Evolutionary conservation across 2,888 invertebrate species (phyloP), one percentile per base, ranked within the genome.

Genomic region (Protonemura montana): DNA sequence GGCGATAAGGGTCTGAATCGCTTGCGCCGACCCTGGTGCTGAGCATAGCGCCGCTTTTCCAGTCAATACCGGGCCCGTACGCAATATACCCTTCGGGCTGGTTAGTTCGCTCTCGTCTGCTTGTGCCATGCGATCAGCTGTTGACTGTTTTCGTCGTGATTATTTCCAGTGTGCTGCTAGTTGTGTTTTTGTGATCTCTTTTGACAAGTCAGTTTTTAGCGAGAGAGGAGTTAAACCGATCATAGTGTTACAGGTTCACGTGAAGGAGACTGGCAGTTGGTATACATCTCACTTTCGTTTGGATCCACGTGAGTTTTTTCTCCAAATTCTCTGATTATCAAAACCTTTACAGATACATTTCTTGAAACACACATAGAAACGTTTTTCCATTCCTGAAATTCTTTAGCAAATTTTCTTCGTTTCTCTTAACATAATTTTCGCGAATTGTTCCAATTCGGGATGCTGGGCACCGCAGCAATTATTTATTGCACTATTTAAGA

Each of bases 41-140:
- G 16, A 13, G 59, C 35, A 21, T 30, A 29, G 35, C 35, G 5
- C 35, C 6, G 81, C 28, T 81, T 81, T 81, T n/a, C 30, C 29
- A 28, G 81, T 81, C 81, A n/a, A 81, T 81, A 81, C 13, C 5
- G 16, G 30, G 7, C 27, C 6, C 28, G 29, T 6, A 30, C 81
- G 81, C 28, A 78, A 78, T 27, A 78, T 78, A 78, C 78, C 78
- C 78, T 78, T 78, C 78, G 13, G 78, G 78, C 28, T 78, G 78
- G 26, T 78, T 29, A 81, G 81, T 81, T 3, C 28, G 5, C 6
- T 29, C 27, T 0, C 28, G 28, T n/a, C 26, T 25, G 78, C 26
- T 26, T 29, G 28, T 29, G 29, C 26, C 28, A n/a, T 30, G 29
- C 28, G 28, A 30, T 29, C 81, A 81, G 30, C 81, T 81, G 28